phyloP scores from a whole-genome alignment of 2,888 invertebrate species.

The Teinopalpus imperialis region DNA sequence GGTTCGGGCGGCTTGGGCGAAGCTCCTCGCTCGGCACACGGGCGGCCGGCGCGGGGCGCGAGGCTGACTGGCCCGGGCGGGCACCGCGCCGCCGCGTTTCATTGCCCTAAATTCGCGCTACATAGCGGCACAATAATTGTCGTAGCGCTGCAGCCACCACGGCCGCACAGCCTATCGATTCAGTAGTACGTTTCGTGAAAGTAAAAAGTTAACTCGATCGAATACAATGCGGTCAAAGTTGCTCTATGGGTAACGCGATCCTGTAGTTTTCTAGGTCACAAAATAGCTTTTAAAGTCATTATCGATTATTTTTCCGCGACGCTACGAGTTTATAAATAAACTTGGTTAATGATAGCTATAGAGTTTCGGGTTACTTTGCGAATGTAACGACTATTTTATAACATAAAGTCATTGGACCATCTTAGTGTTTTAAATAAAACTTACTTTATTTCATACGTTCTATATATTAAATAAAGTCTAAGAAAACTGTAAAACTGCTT shows the following conservation, averaged over 20 bases:
- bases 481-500: no score
- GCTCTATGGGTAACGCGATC: constrained; percentile 50
- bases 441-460: no score
- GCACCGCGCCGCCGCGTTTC: constrained; percentile 39
- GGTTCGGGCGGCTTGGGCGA: constrained; percentile 30
- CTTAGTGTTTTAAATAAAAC: no score
- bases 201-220: constrained; percentile 75
- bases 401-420: no score
- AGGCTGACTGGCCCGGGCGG: constrained; percentile 55
- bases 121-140: constrained; percentile 70
- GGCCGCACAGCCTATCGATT: constrained; percentile 72
- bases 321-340: constrained; percentile 29
- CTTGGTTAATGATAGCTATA: constrained; percentile 8
- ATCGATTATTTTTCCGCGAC: constrained; percentile 51
- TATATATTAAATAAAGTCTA: no score
- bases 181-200: constrained; percentile 65
- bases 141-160: constrained; percentile 65
- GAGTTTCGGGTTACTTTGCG: constrained; percentile 13
- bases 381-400: not conserved
- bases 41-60: constrained; percentile 62
- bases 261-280: constrained; percentile 65
- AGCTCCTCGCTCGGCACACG: constrained; percentile 41
- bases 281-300: constrained; percentile 58
- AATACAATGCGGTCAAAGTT: constrained; percentile 66
- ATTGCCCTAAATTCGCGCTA: constrained; percentile 75